Percentiles rank a stretch among this genome's conserved stretches.
phyloP scores from a whole-genome alignment of 2,797 vertebrate species.

The Anguilla anguilla region DNA sequence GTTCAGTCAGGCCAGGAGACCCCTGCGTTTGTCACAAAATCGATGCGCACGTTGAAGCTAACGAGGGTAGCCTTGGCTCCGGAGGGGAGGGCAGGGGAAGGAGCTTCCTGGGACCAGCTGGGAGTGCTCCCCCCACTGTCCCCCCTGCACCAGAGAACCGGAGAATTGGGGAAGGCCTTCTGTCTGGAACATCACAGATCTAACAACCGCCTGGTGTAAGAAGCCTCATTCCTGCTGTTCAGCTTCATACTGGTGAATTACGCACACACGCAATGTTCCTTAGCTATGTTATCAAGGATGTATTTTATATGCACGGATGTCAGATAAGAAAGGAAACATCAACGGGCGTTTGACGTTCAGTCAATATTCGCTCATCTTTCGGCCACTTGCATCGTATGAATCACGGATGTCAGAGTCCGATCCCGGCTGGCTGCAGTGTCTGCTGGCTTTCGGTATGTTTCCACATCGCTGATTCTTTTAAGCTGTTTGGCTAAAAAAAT shows the following conservation, averaged over 20 bases:
- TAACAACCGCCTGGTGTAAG: background rate
- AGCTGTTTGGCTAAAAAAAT: no score
- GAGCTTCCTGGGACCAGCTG: background rate
- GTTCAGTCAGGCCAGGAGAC: constrained; percentile 51
- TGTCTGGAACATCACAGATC: background rate
- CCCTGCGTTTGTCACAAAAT: constrained; percentile 64
- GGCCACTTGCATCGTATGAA: background rate
- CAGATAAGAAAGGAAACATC: background rate
- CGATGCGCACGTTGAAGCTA: constrained; percentile 57
- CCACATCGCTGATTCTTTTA: no score
- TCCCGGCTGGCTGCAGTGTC: no score
- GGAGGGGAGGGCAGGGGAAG: background rate
- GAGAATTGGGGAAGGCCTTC: background rate
- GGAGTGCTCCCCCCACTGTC: background rate
- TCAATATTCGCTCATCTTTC: background rate
- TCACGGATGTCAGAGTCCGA: no score
- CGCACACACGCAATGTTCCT: background rate
- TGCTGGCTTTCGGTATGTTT: no score
- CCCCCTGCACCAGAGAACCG: background rate
- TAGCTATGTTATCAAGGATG: background rate
- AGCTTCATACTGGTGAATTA: background rate
- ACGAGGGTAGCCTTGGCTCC: constrained; percentile 34
- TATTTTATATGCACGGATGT: background rate
- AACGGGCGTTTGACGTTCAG: background rate
- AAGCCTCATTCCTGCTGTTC: background rate